Conservation (phyloP, 2,113 vertebrate species). For the Phrynocephalus versicolor region DNA sequence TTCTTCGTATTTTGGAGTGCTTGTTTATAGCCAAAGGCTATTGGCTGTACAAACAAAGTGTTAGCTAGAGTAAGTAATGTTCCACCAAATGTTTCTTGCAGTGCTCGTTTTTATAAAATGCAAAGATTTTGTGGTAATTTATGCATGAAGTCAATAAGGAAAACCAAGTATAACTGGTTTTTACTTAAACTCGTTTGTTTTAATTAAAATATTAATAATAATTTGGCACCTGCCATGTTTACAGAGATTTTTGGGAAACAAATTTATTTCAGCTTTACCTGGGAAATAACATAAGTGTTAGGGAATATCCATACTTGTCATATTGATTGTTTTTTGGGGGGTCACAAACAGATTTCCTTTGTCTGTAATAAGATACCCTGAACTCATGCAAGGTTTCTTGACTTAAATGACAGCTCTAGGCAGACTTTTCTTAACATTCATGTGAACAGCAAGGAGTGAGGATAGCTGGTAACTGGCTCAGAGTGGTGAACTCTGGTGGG, state of each 20-base stretch:
- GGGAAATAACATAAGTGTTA: not conserved
- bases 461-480: too few relatives aligned
- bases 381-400: not conserved
- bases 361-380: not conserved
- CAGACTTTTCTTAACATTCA: too few relatives aligned
- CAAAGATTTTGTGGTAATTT: not conserved
- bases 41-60: not conserved
- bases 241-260: not conserved
- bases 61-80: not conserved
- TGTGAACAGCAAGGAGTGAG: too few relatives aligned
- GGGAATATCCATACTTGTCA: too few relatives aligned
- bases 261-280: not conserved
- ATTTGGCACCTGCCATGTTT: not conserved
- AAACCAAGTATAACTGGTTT: not conserved
- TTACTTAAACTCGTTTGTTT: too few relatives aligned
- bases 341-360: not conserved
- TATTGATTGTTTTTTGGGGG: not conserved
- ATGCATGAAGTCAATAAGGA: not conserved
- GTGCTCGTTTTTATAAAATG: not conserved
- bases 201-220: too few relatives aligned
- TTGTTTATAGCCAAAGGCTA: not conserved
- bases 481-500: too few relatives aligned
- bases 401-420: not conserved
- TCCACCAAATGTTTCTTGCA: not conserved
- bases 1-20: accelerated